Evolutionary conservation across 2,888 invertebrate genomes (phyloP), one percentile per base, ranked within the genome.

Genomic region (Celastrina argiolus): DNA sequence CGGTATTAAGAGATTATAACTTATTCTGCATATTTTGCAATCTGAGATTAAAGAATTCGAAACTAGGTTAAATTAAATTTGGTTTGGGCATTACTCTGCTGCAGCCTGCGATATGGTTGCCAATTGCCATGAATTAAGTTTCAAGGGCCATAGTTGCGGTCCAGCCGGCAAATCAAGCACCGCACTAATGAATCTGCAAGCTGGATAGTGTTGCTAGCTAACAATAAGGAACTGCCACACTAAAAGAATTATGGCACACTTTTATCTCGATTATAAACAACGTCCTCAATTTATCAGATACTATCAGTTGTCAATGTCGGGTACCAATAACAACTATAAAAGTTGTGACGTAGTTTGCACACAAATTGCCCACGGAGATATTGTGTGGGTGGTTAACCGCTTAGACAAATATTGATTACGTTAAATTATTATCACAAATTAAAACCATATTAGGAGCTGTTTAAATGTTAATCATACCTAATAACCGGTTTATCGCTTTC

Each of bases 281-380:
- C 64, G 68, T 71, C 68, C 64, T 73, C 68, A 56, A 69, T 67
- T 69, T 73, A 74, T 73, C 69, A 67, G 70, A 73, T 73, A 69
- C 70, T 74, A 74, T 74, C 71, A 67, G 42, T 65, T 68, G 67
- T 69, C 70, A 69, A 68, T 68, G 64, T 68, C 66, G 64, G 66
- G 71, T 71, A 67, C 63, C 66, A 68, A 69, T 61, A 68, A 65
- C 68, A 66, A 66, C 61, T 64, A 70, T 74, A 74, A 74, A 74
- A 69, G 18, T 67, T 68, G 65, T 66, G 66, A 68, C 68, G 71
- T 69, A 69, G 67, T 31, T 5, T 10, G 39, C 14, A 14, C 28
- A 65, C 36, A 65, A 28, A 65, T 65, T 65, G 56, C 56, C 34
- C 39, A n/a, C n/a, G 39, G 36, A 56, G 36, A 56, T 56, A 56